Evolutionary conservation across 2,113 vertebrate species (phyloP).

Genomic region (Polyodon spathula): DNA sequence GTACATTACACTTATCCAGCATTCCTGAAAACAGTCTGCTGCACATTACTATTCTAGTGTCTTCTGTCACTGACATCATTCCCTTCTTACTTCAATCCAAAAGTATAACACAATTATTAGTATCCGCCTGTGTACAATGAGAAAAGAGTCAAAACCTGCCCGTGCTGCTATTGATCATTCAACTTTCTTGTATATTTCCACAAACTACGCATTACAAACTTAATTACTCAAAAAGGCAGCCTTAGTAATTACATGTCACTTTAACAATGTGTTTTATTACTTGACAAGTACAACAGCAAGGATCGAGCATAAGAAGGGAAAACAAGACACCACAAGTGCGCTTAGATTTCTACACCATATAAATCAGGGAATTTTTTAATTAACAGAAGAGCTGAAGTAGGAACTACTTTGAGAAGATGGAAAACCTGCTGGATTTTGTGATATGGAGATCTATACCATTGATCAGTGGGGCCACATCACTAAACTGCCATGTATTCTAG

Average conservation of each 20-base stretch:
- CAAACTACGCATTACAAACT: conserved; percentile 44
- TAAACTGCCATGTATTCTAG: background rate
- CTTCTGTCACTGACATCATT: too few species aligned
- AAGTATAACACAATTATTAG: background rate
- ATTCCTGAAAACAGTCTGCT: too few species aligned
- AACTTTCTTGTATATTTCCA: conserved; percentile 47
- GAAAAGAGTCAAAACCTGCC: conserved; percentile 40
- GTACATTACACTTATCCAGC: too few species aligned
- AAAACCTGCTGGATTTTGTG: background rate
- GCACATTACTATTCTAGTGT: too few species aligned
- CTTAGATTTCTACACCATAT: background rate
- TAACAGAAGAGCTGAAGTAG: background rate
- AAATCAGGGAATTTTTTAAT: conserved; percentile 1
- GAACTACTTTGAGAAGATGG: background rate
- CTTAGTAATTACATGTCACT: conserved; percentile 52
- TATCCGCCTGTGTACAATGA: conserved; percentile 23
- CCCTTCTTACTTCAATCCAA: too few species aligned
- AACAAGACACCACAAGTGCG: background rate
- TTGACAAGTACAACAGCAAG: conserved; percentile 32
- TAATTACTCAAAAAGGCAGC: conserved; percentile 53
- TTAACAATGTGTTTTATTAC: conserved; percentile 52
- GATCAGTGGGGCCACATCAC: background rate
- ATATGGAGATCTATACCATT: conserved; percentile 2
- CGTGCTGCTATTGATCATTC: conserved; percentile 51
- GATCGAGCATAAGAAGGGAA: conserved; percentile 24